A percentile compares a stretch with the other conserved stretches of the same genome.
Evolutionary conservation across 2,113 vertebrate genomes (phyloP).

Genomic region (Megaleporinus macrocephalus): DNA sequence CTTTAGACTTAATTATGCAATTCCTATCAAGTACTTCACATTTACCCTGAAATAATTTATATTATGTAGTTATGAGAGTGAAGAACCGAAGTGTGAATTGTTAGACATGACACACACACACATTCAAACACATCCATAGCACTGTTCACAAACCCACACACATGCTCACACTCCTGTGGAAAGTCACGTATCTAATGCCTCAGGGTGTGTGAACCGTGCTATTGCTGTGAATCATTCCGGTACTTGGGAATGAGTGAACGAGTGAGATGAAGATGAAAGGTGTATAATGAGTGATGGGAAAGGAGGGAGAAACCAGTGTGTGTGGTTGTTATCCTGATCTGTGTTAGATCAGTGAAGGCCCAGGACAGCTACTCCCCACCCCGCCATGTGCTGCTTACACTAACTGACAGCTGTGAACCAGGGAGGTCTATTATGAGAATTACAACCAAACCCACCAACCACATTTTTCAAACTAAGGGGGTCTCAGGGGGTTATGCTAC

Average conservation of each 20-base stretch:
- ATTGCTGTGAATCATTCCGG: conserved; percentile 41
- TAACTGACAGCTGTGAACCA: conserved; percentile 50
- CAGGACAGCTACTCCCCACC: background rate
- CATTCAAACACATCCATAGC: conserved; percentile 16
- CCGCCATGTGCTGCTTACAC: conserved; percentile 41
- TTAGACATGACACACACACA: background rate
- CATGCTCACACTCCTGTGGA: conserved; percentile 35
- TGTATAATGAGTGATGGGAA: conserved; percentile 34
- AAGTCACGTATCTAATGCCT: conserved; percentile 46
- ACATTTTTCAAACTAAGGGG: background rate
- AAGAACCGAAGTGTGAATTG: background rate
- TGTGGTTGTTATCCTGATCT: conserved; percentile 40
- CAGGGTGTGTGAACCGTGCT: conserved; percentile 41
- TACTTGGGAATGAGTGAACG: conserved; percentile 12
- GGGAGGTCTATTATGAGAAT: conserved; percentile 30
- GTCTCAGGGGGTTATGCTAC: too few species aligned
- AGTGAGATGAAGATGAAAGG: conserved; percentile 35
- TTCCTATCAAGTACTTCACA: too few species aligned
- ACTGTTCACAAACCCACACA: conserved; percentile 7
- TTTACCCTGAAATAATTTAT: too few species aligned
- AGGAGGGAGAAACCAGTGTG: conserved; percentile 6
- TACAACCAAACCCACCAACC: conserved; percentile 5
- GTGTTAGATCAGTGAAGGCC: conserved; percentile 14
- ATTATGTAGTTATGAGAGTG: background rate
- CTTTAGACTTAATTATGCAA: too few species aligned